Conservation (phyloP, 2,797 vertebrate species). For the Myiotriccus ornatus region DNA sequence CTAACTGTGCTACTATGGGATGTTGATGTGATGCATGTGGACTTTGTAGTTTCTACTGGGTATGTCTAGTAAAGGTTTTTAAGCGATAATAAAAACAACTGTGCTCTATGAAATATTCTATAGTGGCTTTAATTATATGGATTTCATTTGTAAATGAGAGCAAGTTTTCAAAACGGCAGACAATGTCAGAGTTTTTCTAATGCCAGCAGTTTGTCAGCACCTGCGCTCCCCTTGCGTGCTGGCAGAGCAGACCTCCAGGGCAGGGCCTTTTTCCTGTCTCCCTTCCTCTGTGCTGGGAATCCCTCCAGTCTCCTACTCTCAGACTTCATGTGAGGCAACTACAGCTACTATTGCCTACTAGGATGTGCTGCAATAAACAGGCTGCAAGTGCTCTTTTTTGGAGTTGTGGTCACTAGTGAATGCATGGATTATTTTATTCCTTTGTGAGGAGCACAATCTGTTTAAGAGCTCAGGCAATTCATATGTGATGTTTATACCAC, state of each 20-base stretch:
- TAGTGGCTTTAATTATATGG: background rate
- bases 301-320: background rate
- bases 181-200: background rate
- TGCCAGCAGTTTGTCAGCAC: background rate
- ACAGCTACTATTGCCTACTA: background rate
- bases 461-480: background rate
- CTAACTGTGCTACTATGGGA: constrained; percentile 32
- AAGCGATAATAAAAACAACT: background rate
- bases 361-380: background rate
- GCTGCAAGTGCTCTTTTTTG: background rate
- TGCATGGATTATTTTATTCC: background rate
- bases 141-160: background rate
- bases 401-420: background rate
- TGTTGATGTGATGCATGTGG: background rate
- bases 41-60: background rate
- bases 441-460: background rate
- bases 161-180: background rate
- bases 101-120: background rate
- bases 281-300: background rate
- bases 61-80: background rate
- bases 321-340: background rate
- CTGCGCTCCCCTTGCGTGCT: background rate
- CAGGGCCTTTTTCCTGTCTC: background rate
- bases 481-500: background rate
- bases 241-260: background rate